Evolutionary conservation across 2,797 vertebrate genomes (phyloP), one percentile per base, ranked within the genome.

Genomic region (Nothura maculosa): DNA sequence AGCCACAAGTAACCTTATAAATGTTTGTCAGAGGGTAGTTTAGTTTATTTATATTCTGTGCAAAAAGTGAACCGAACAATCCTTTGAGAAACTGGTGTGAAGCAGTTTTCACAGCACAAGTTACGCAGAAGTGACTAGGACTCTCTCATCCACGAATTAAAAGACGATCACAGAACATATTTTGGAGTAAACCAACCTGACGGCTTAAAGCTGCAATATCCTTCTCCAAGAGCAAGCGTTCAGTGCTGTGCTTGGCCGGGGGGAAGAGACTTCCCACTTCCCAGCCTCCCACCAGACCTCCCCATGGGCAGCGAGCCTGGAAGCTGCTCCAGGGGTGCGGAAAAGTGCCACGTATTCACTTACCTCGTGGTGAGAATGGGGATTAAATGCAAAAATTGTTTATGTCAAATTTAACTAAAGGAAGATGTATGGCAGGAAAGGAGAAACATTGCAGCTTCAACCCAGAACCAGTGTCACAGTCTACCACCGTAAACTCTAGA

Each of bases 151-250:
- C 85, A 89, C 68, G 88, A 94, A 69, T 92, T 92, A 89, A 91
- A 95, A 96, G 92, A 93, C 79, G 77, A 93, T 89, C 63, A 95
- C 61, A 95, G 96, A 93, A 94, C 81, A 72, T 72, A 95, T 89
- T 95, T 95, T 96, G 95, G 94, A 96, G 96, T 84, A 94, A 95
- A 95, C 82, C 90, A 95, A 84, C 87, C 87, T 48, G 70, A 89
- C 4, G 76, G 90, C 89, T 95, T 81, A 94, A 96, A 97, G 93
- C 94, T 90, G 87, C 92, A 94, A 89, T 50, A 81, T 85, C 58
- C 85, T 81, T 92, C 77, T 91, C 54, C 45, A 42, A 47, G 82
- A 93, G 77, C 69, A 54, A 94, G 78, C 58, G 84, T 83, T 94
- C 38, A 82, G 85, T 81, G 22, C 89, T 85, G 93, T 85, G 92